phyloP scores from a whole-genome alignment of 2,113 vertebrate genomes.

The Promerops cafer region DNA sequence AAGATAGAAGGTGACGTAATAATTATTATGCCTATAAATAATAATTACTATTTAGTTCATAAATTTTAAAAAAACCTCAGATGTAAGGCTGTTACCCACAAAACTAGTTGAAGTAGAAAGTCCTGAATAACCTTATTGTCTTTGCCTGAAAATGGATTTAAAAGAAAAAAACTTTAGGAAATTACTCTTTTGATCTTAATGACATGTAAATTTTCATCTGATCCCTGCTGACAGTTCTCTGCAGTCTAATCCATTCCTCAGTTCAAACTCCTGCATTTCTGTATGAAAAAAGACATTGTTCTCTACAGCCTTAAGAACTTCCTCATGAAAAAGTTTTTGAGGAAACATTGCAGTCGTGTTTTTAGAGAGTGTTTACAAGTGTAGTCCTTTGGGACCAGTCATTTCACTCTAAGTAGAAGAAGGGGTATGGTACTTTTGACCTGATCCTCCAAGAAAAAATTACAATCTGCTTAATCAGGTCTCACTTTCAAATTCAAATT shows the following conservation, averaged over 20 bases:
- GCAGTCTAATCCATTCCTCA: background rate
- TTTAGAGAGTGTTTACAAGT: background rate
- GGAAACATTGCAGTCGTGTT: background rate
- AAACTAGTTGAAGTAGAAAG: background rate
- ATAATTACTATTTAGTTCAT: background rate
- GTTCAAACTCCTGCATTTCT: background rate
- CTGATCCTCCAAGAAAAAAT: background rate
- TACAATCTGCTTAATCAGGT: background rate
- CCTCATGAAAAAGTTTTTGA: background rate
- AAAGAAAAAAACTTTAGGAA: background rate
- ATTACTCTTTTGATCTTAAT: constrained; percentile 12
- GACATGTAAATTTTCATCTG: constrained; percentile 2
- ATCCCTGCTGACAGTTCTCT: background rate
- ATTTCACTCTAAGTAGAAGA: background rate
- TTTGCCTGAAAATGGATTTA: background rate
- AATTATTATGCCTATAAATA: background rate
- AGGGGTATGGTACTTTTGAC: background rate
- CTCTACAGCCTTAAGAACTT: background rate
- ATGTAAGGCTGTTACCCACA: background rate
- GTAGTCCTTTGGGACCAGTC: background rate
- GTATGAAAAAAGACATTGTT: background rate
- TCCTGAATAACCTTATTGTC: background rate
- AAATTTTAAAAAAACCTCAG: background rate
- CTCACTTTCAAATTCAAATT: background rate
- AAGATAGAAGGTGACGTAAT: background rate